Evolutionary conservation across 2,113 vertebrate species (phyloP).

Genomic region (Platycercus adscitus): DNA sequence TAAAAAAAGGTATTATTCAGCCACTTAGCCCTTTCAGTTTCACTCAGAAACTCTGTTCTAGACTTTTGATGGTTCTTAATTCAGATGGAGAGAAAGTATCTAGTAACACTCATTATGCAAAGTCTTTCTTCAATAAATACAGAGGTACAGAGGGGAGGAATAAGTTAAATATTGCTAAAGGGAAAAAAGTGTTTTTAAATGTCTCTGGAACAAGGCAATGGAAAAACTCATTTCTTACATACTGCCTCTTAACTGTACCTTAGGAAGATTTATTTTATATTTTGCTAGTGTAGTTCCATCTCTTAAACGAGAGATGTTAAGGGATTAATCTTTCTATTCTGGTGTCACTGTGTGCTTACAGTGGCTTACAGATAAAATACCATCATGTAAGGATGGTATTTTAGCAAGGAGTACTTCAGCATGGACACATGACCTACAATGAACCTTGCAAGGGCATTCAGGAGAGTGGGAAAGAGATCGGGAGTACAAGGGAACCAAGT

Average conservation of each 20-base stretch:
- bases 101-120: conserved; percentile 31
- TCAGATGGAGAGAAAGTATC: conserved; percentile 41
- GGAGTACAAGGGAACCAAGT: not conserved
- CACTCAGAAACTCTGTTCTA: conserved; percentile 24
- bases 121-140: conserved; percentile 24
- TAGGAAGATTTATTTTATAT: not conserved
- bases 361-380: not conserved
- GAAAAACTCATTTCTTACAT: not conserved
- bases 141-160: not conserved
- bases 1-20: conserved; percentile 40
- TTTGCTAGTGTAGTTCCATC: not conserved
- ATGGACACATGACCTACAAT: not conserved
- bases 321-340: not conserved
- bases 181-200: conserved; percentile 33
- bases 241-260: not conserved
- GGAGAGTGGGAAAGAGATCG: not conserved
- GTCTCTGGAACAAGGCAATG: conserved; percentile 8
- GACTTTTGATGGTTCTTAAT: conserved; percentile 42
- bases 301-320: not conserved
- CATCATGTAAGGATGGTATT: rapidly evolving
- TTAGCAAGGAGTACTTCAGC: not conserved
- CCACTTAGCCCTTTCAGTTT: conserved; percentile 53
- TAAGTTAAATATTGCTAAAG: conserved; percentile 31
- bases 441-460: not conserved
- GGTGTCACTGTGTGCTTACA: not conserved